These are phyloP conservation scores for Hermetia illucens DNA, from an alignment of 1,140 invertebrate species.

Conservation along the genomic window DNA sequence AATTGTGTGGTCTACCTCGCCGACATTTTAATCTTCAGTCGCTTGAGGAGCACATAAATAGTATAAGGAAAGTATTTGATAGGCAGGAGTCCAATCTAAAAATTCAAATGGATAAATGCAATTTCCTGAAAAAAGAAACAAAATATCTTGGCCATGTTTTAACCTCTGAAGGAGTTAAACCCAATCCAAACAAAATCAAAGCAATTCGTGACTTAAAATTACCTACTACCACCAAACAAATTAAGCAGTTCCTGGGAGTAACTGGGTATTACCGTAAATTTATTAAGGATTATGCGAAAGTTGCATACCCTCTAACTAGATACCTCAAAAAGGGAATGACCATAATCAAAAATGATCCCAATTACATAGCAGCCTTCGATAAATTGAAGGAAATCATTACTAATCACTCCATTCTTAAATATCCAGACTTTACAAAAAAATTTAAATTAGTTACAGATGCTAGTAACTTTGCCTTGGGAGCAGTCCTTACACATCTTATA, in stretches of 20 bases:
- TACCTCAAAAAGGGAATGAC: not conserved
- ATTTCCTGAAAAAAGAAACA: not conserved
- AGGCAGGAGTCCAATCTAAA: too few relatives aligned
- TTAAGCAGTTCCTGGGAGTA: not conserved
- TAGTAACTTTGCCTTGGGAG: not conserved
- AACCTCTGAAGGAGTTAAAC: not conserved
- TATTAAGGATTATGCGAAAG: conserved; percentile 1
- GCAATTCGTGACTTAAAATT: not conserved
- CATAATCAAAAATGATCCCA: not conserved
- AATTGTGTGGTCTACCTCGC: too few relatives aligned
- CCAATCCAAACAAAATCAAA: not conserved
- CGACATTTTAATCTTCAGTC: too few relatives aligned
- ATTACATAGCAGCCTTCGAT: not conserved
- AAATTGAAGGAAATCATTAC: not conserved
- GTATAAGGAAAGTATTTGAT: too few relatives aligned
- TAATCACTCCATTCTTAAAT: not conserved
- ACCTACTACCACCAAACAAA: not conserved
- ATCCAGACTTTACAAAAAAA: not conserved
- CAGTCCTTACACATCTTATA: not conserved
- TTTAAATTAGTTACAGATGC: not conserved
- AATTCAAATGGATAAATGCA: not conserved
- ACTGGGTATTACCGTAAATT: conserved; percentile 1
- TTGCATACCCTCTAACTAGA: not conserved
- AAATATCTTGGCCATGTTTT: not conserved
- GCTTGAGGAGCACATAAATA: too few relatives aligned